phyloP scores from a whole-genome alignment of 2,797 vertebrate genomes.

The Phoeniculus purpureus region DNA sequence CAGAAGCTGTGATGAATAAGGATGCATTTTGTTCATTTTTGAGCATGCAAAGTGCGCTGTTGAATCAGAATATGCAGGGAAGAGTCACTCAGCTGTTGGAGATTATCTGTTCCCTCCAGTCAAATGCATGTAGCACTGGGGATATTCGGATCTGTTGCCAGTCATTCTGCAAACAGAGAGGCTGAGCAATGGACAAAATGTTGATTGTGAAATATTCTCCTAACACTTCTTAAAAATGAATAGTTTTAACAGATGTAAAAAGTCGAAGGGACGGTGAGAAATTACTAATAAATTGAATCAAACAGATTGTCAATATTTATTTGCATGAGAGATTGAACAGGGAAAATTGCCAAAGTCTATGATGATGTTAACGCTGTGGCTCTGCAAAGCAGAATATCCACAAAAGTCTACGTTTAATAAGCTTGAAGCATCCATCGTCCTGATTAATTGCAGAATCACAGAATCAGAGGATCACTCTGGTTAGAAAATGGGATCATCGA shows the following conservation, averaged over 20 bases:
- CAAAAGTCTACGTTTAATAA: not conserved
- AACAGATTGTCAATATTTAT: slow-evolving; percentile 33
- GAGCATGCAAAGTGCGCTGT: not conserved
- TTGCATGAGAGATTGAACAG: slow-evolving; percentile 13
- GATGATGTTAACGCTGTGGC: not conserved
- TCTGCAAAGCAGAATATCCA: not conserved
- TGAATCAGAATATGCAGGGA: not conserved
- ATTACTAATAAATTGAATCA: not conserved
- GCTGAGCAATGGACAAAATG: not conserved
- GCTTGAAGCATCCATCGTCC: not conserved
- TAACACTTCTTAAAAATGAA: not conserved
- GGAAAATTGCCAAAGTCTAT: not conserved
- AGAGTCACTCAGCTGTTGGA: not conserved
- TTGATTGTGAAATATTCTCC: not conserved
- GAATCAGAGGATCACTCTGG: no score
- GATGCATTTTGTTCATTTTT: not conserved
- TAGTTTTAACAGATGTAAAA: not conserved
- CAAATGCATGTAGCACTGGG: not conserved
- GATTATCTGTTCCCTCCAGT: not conserved
- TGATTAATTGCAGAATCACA: not conserved
- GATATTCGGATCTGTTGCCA: not conserved
- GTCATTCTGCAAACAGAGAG: not conserved
- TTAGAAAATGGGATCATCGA: no score
- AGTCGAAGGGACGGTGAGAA: not conserved
- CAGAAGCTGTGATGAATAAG: not conserved